A percentile compares a stretch with the other conserved stretches of the same genome.
Conservation (phyloP, 2,888 invertebrate species). For the Meteorus cinctellus region DNA sequence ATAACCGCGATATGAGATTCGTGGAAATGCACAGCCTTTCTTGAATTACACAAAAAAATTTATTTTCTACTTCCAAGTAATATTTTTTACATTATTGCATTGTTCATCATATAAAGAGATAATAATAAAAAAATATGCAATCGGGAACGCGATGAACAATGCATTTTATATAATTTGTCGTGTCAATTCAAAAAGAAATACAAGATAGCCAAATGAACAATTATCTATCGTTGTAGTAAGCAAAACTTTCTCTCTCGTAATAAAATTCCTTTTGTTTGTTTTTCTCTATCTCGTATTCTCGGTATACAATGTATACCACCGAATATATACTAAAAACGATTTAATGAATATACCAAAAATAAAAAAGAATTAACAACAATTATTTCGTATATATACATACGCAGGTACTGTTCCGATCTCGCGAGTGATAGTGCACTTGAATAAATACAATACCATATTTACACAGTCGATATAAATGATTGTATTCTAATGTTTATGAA, state of each 20-base stretch:
- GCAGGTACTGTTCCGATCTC: slow-evolving; percentile 17
- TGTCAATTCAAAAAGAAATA: not conserved
- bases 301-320: not conserved
- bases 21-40: slow-evolving; percentile 52
- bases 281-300: not conserved
- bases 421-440: slow-evolving; percentile 51
- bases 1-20: slow-evolving; percentile 50
- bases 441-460: slow-evolving; percentile 61
- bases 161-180: not conserved
- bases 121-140: not conserved
- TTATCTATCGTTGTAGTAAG: not conserved
- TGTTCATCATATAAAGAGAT: not conserved
- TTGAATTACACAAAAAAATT: not conserved
- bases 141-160: not conserved
- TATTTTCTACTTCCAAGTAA: not conserved
- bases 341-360: not conserved
- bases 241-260: not conserved
- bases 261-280: not conserved
- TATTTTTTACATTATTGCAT: not conserved
- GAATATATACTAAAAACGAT: not conserved
- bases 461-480: slow-evolving; percentile 54
- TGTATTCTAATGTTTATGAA: slow-evolving; percentile 38
- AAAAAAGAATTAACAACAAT: not conserved
- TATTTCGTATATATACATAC: slow-evolving; percentile 23
- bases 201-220: not conserved